Percentiles rank a stretch among this genome's conserved stretches.
phyloP scores from a whole-genome alignment of 2,888 invertebrate species.

The Erpobdella octoculata region DNA sequence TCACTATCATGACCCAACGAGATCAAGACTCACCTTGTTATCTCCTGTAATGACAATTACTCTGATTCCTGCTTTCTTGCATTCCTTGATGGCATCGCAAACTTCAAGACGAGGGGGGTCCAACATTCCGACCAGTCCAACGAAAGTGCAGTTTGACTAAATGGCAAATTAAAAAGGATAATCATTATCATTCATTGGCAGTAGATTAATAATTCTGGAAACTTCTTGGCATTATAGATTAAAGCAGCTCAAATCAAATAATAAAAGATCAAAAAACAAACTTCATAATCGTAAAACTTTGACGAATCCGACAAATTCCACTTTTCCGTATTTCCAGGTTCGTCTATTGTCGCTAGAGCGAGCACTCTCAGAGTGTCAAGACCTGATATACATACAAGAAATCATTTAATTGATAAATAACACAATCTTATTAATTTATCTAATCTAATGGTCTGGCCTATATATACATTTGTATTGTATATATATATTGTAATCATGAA shows the following conservation, averaged over 20 bases:
- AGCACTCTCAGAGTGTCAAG: conserved; percentile 63
- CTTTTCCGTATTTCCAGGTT: conserved; percentile 81
- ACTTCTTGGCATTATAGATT: no score
- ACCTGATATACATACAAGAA: conserved; percentile 40
- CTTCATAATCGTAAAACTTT: conserved; percentile 95
- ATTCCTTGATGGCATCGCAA: conserved; percentile 79
- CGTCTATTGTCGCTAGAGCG: conserved; percentile 87
- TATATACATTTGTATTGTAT: no score
- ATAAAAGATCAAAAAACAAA: conserved; percentile 45
- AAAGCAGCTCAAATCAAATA: not conserved
- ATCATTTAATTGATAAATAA: not conserved
- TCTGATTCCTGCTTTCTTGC: conserved; percentile 95
- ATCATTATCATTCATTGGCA: no score
- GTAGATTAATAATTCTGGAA: no score
- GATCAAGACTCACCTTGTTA: conserved; percentile 67
- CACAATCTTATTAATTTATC: not conserved
- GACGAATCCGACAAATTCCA: conserved; percentile 93
- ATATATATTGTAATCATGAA: no score
- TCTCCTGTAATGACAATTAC: conserved; percentile 99
- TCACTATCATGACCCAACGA: not conserved
- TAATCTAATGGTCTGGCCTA: no score
- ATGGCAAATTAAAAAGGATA: no score
- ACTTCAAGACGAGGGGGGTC: conserved; percentile 95
- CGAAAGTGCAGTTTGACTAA: conserved; percentile 78
- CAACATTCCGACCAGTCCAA: conserved; percentile 99